A percentile compares a stretch with the other conserved stretches of the same genome.
Conservation (phyloP, 2,797 vertebrate genomes). For the Coranthus polyacanthus region DNA sequence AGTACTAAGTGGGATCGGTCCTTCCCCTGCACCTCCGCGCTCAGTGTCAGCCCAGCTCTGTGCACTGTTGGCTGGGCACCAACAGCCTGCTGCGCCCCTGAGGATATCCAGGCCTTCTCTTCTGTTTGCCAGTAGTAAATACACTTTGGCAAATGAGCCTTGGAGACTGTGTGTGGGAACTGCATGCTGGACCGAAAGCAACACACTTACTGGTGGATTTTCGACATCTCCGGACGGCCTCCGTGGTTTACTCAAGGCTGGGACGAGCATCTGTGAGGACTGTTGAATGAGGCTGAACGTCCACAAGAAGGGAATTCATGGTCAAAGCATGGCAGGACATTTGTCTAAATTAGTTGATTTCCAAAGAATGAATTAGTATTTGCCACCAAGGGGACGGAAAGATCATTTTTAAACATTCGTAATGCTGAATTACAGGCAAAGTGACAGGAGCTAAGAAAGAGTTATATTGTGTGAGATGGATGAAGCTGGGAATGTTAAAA, state of each 20-base stretch:
- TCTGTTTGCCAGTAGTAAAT: slow-evolving; percentile 57
- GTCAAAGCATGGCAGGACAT: slow-evolving; percentile 19
- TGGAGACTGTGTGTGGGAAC: slow-evolving; percentile 50
- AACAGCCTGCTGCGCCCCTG: slow-evolving; percentile 43
- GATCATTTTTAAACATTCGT: slow-evolving; percentile 5
- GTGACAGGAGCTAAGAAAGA: background rate
- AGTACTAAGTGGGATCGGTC: slow-evolving; percentile 1
- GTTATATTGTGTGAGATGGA: background rate
- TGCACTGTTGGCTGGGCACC: slow-evolving; percentile 45
- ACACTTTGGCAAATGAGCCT: slow-evolving; percentile 55
- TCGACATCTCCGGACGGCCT: slow-evolving; percentile 1
- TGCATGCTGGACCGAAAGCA: slow-evolving; percentile 12
- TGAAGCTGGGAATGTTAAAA: too few relatives aligned
- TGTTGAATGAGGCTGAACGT: slow-evolving; percentile 21
- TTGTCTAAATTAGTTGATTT: slow-evolving; percentile 35
- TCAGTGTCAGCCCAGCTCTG: slow-evolving; percentile 29
- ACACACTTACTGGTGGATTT: slow-evolving; percentile 34
- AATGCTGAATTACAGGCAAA: background rate
- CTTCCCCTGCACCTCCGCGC: slow-evolving; percentile 16
- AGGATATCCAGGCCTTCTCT: slow-evolving; percentile 55
- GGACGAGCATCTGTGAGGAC: background rate
- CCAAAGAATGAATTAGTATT: slow-evolving; percentile 8
- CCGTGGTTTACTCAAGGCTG: slow-evolving; percentile 1
- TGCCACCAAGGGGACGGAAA: background rate
- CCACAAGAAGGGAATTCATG: slow-evolving; percentile 1